phyloP scores from a whole-genome alignment of 2,797 vertebrate species.

The Pseudomugil tenellus region DNA sequence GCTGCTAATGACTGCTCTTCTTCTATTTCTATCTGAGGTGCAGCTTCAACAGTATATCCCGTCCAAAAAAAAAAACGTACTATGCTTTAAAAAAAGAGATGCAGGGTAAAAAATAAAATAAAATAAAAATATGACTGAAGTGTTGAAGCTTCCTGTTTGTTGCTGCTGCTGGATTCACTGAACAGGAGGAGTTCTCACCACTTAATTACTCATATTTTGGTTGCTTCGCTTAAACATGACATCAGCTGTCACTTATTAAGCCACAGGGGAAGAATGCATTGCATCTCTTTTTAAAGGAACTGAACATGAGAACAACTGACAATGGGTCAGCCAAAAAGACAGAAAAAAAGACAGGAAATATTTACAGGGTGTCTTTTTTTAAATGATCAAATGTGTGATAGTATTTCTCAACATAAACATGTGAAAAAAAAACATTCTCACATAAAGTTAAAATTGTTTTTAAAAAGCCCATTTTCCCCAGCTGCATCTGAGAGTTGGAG shows the following conservation, averaged over 20 bases:
- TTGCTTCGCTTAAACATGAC: constrained; percentile 53
- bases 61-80: constrained; percentile 2
- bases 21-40: constrained; percentile 24
- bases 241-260: constrained; percentile 54
- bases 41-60: constrained; percentile 12
- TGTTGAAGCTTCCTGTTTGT: constrained; percentile 37
- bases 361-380: not conserved
- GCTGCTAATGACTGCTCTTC: constrained; percentile 27
- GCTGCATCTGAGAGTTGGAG: too few relatives aligned
- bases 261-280: constrained; percentile 16
- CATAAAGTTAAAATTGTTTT: not conserved
- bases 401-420: not conserved
- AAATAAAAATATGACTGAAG: constrained; percentile 21
- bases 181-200: constrained; percentile 34
- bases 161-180: constrained; percentile 6
- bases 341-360: constrained; percentile 2
- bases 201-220: constrained; percentile 55
- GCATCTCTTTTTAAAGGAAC: constrained; percentile 45
- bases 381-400: not conserved
- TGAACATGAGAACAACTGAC: constrained; percentile 20
- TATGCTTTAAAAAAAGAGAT: constrained; percentile 17
- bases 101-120: constrained; percentile 1
- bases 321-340: not conserved
- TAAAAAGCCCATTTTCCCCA: too few relatives aligned
- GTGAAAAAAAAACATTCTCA: not conserved